Evolutionary conservation across 2,113 vertebrate genomes (phyloP), one percentile per base, ranked within the genome.

Genomic region (Chloroceryle aenea): DNA sequence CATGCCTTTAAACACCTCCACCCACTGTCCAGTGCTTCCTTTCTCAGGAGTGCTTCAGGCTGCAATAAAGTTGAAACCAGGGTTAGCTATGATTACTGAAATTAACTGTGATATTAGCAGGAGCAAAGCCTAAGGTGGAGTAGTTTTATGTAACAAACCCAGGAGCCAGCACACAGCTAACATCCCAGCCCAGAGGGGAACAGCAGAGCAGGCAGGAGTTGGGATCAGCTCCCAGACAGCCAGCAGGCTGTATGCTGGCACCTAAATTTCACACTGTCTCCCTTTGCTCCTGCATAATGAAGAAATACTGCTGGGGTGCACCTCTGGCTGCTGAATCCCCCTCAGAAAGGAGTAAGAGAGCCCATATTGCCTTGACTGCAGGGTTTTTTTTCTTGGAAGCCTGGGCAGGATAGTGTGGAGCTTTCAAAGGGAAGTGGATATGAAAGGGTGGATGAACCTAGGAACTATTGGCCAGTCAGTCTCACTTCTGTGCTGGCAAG

Each of bases 151-250:
- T 50, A 53, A 45, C 22, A 83, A 64, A 92, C 19, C 19, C 42
- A 55, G 48, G 45, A 94, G 30, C 26, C 13, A 22, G 40, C 45
- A 12, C 9, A 42, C 22, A 50, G 15, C 23, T 55, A 59, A 59
- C 27, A 32, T n/a, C 26, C 22, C 53, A 40, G 50, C 26, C 45
- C 0, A 2, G 0, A 0, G 11, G 3, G 48, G 8, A 61, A 22
- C 0, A 1, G 26, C 1, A 3, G n/a, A 36, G 8, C 42, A 45
- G 30, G 45, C 30, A 47, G 59, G 21, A 5, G 11, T 38, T 0
- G 1, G 29, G 42, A 75, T 63, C 21, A 38, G 20, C 29, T 68
- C 22, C 2, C 2, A 42, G 80, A 62, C 8, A 47, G 48, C 26
- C 48, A 63, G 14, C 0, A 0, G 15, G 11, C 12, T 83, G 6